phyloP scores from a whole-genome alignment of 64 coral and sea anemone genomes.

The Montipora cactus region DNA sequence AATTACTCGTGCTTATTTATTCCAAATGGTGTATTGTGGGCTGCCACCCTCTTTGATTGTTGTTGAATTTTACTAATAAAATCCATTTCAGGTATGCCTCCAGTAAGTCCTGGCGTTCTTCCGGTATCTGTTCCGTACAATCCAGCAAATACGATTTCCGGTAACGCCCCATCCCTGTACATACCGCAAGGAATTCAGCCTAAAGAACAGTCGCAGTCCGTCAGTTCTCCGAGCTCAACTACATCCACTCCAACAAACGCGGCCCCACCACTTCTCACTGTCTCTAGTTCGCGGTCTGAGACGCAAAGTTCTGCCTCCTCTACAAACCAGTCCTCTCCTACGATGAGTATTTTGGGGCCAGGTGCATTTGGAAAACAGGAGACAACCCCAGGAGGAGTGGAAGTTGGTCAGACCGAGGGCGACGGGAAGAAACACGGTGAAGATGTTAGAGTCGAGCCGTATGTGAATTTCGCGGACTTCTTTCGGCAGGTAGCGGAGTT shows the following conservation, averaged over 20 bases:
- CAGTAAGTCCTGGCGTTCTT: conserved; percentile 79
- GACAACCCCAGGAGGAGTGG: background rate
- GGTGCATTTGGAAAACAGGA: background rate
- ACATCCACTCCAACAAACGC: conserved; percentile 91
- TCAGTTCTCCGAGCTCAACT: conserved; percentile 57
- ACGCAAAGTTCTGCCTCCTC: conserved; percentile 78
- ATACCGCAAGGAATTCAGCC: conserved; percentile 55
- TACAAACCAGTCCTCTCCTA: conserved; percentile 64
- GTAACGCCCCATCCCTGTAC: conserved; percentile 46
- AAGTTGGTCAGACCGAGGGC: background rate
- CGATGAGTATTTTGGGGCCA: background rate
- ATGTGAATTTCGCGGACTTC: conserved; percentile 83
- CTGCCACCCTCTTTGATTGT: too few species aligned
- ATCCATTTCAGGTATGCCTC: conserved; percentile 63
- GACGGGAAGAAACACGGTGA: conserved; percentile 5
- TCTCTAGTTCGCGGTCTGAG: conserved; percentile 56
- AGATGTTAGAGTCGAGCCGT: conserved; percentile 57
- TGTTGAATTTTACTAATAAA: background rate
- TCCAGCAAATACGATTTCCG: conserved; percentile 63
- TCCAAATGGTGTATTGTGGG: too few species aligned
- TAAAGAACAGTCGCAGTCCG: conserved; percentile 7
- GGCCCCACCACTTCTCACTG: conserved; percentile 9
- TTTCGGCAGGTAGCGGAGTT: conserved; percentile 22
- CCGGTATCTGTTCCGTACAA: conserved; percentile 92
- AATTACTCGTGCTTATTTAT: too few species aligned